Percentiles rank a stretch among this genome's conserved stretches.
phyloP scores from a whole-genome alignment of 2,888 invertebrate species.

The Drosophila fungiperda region DNA sequence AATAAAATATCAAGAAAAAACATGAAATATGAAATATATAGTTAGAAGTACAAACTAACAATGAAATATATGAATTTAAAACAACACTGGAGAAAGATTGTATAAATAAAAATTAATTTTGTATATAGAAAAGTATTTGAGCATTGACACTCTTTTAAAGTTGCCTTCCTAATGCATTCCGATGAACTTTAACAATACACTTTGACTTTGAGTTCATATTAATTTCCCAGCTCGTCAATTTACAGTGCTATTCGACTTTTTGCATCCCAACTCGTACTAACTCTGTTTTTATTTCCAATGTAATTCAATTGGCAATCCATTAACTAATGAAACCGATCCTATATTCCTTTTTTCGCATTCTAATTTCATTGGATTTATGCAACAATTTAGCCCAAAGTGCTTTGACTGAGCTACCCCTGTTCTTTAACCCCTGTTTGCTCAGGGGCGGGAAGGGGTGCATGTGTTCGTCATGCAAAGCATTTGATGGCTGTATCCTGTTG shows the following conservation, averaged over 20 bases:
- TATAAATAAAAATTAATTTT: neutral
- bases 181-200: slow-evolving; percentile 3
- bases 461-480: slow-evolving; percentile 50
- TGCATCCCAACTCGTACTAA: slow-evolving; percentile 24
- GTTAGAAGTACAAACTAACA: neutral
- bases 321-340: slow-evolving; percentile 64
- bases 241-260: neutral
- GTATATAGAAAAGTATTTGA: neutral
- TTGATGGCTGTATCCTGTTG: slow-evolving; percentile 45
- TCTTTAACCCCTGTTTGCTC: slow-evolving; percentile 14
- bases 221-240: neutral
- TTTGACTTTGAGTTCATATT: slow-evolving; percentile 6
- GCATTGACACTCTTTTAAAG: neutral
- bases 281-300: slow-evolving; percentile 40
- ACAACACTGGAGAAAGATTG: rapidly evolving
- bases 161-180: neutral
- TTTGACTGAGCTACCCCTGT: slow-evolving; percentile 40
- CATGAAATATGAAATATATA: neutral
- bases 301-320: slow-evolving; percentile 57
- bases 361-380: slow-evolving; percentile 76
- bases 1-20: too few species aligned
- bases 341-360: slow-evolving; percentile 57
- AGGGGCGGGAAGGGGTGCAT: slow-evolving; percentile 1
- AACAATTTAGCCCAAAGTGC: slow-evolving; percentile 72
- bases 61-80: neutral